phyloP scores from a whole-genome alignment of 1,140 invertebrate species.

The Bombus soroeensis region DNA sequence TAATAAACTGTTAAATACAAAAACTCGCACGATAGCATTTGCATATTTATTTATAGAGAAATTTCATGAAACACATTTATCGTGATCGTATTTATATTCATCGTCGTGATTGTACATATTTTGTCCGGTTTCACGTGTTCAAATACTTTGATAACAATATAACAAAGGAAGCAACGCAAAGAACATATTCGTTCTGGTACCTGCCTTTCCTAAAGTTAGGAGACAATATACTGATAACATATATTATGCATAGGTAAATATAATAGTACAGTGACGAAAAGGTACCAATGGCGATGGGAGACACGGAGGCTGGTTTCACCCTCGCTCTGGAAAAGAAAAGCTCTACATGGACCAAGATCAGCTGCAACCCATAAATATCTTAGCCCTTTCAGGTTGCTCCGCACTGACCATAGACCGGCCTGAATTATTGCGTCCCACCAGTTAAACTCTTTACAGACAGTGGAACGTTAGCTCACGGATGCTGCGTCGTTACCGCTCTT shows the following conservation, averaged over 20 bases:
- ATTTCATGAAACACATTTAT: too few species aligned
- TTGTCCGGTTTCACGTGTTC: too few species aligned
- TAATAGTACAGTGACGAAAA: neutral
- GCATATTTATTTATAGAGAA: too few species aligned
- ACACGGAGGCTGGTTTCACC: constrained; percentile 1
- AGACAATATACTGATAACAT: neutral
- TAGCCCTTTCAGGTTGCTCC: constrained; percentile 57
- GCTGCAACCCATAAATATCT: constrained; percentile 67
- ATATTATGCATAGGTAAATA: neutral
- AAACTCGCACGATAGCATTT: too few species aligned
- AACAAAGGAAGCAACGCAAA: neutral
- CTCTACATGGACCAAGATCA: constrained; percentile 35
- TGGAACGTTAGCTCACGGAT: constrained; percentile 47
- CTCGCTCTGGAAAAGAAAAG: constrained; percentile 7
- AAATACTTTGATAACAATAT: too few species aligned
- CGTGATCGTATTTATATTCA: too few species aligned
- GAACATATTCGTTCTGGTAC: neutral
- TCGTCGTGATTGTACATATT: too few species aligned
- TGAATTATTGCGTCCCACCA: constrained; percentile 64
- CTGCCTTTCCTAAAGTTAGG: neutral
- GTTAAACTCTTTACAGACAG: constrained; percentile 67
- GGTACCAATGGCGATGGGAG: neutral
- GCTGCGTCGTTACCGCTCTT: constrained; percentile 51
- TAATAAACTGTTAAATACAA: too few species aligned
- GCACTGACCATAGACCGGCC: constrained; percentile 59